Percentiles rank a stretch among this genome's conserved stretches.
Evolutionary conservation across 2,113 vertebrate species (phyloP).

Genomic region (Centropus unirufus): DNA sequence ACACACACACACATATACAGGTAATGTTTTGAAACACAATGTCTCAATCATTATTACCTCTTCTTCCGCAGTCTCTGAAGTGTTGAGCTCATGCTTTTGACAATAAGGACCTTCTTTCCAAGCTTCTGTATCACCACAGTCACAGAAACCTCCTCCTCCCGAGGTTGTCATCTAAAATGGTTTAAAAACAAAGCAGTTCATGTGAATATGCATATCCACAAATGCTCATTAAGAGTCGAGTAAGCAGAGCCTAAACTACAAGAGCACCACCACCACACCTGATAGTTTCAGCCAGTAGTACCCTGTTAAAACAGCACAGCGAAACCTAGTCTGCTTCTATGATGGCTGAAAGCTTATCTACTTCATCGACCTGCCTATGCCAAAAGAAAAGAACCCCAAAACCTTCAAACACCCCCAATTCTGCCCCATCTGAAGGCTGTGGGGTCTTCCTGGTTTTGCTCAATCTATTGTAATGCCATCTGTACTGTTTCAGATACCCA

Average conservation of each 20-base stretch:
- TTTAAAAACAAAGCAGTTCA: not conserved
- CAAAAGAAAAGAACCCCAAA: not conserved
- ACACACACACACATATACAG: not conserved
- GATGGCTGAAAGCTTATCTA: not conserved
- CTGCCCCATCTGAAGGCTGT: not conserved
- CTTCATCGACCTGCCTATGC: not conserved
- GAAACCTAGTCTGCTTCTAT: not conserved
- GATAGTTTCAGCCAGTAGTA: not conserved
- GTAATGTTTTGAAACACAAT: not conserved
- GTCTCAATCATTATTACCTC: constrained; percentile 71
- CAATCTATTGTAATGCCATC: not conserved
- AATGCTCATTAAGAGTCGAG: not conserved
- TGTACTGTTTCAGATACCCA: not conserved
- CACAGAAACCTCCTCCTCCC: constrained; percentile 95
- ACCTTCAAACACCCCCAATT: not conserved
- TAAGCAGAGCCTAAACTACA: not conserved
- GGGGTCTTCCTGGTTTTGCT: not conserved
- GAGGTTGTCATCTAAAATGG: constrained; percentile 94
- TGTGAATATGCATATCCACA: not conserved
- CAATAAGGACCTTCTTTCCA: constrained; percentile 97
- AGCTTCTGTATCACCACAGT: constrained; percentile 96
- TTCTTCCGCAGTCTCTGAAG: constrained; percentile 78
- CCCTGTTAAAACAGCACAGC: not conserved
- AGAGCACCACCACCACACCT: not conserved
- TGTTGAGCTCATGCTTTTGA: constrained; percentile 87